A percentile compares a stretch with the other conserved stretches of the same genome.
Conservation (phyloP, 2,888 invertebrate genomes). For the Atherix ibis region DNA sequence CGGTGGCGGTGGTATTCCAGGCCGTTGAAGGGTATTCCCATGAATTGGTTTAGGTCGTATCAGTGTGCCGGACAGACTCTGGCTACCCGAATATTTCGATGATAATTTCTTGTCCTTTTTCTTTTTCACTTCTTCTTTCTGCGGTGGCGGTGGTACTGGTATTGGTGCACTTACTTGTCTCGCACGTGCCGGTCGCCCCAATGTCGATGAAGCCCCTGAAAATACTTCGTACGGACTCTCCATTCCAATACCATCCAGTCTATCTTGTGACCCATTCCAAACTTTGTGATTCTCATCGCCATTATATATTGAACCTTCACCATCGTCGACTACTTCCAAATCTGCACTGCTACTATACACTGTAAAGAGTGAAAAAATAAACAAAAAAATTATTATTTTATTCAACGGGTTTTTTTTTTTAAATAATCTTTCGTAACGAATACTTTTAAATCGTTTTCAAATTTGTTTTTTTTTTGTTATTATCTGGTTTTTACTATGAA, state of each 20-base stretch:
- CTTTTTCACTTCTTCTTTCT: constrained; percentile 49
- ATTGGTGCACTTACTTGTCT: constrained; percentile 67
- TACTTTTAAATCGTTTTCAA: too few species aligned
- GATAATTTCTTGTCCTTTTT: constrained; percentile 36
- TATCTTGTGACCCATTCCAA: constrained; percentile 70
- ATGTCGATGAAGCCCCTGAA: constrained; percentile 34
- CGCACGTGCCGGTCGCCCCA: constrained; percentile 53
- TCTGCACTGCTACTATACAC: constrained; percentile 34
- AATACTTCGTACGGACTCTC: constrained; percentile 58
- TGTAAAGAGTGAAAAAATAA: constrained; percentile 17
- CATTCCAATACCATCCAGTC: constrained; percentile 47
- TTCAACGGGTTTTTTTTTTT: too few species aligned
- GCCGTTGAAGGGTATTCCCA: constrained; percentile 24
- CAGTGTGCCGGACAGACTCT: constrained; percentile 32
- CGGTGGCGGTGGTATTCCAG: constrained; percentile 18
- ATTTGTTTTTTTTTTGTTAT: too few species aligned
- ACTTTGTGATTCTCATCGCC: constrained; percentile 90
- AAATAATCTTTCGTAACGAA: too few species aligned
- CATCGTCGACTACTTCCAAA: constrained; percentile 39
- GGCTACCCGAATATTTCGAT: constrained; percentile 27
- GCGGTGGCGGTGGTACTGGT: constrained; percentile 72
- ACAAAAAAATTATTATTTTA: too few species aligned
- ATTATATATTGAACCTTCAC: constrained; percentile 71
- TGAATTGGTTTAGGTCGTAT: constrained; percentile 33
- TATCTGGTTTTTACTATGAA: too few species aligned